phyloP scores from a whole-genome alignment of 2,797 vertebrate species.

The Poecile montanus region DNA sequence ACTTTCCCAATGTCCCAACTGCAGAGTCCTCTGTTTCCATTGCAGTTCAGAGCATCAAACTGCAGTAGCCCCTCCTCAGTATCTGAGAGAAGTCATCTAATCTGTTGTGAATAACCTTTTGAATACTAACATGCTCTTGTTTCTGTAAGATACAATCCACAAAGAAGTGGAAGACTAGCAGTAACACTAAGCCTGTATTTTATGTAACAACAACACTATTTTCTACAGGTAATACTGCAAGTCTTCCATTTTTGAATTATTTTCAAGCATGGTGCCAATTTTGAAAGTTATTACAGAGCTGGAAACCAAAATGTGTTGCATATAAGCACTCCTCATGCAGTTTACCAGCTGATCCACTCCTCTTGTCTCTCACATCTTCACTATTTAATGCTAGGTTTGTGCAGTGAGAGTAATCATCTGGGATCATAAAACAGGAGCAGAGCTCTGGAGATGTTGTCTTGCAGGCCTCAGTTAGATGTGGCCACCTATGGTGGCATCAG shows the following conservation, averaged over 20 bases:
- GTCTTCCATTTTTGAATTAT: background rate
- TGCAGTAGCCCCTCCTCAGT: background rate
- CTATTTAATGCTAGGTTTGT: background rate
- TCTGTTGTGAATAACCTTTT: background rate
- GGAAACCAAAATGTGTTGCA: background rate
- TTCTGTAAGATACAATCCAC: background rate
- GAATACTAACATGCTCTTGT: background rate
- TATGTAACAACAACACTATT: background rate
- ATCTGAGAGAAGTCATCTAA: background rate
- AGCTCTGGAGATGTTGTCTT: background rate
- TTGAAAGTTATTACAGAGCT: background rate
- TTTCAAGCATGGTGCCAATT: background rate
- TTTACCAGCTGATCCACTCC: background rate
- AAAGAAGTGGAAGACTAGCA: background rate
- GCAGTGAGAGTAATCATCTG: background rate
- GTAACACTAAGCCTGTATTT: background rate
- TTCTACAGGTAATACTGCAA: background rate
- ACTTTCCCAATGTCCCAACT: background rate
- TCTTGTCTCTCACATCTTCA: background rate
- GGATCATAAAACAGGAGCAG: background rate
- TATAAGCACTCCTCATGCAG: background rate
- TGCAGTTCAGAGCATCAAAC: background rate
- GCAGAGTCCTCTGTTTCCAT: background rate
- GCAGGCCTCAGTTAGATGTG: background rate
- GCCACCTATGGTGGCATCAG: background rate